A percentile compares a stretch with the other conserved stretches of the same genome.
phyloP scores from a whole-genome alignment of 2,113 vertebrate species.

The Salvator merianae region DNA sequence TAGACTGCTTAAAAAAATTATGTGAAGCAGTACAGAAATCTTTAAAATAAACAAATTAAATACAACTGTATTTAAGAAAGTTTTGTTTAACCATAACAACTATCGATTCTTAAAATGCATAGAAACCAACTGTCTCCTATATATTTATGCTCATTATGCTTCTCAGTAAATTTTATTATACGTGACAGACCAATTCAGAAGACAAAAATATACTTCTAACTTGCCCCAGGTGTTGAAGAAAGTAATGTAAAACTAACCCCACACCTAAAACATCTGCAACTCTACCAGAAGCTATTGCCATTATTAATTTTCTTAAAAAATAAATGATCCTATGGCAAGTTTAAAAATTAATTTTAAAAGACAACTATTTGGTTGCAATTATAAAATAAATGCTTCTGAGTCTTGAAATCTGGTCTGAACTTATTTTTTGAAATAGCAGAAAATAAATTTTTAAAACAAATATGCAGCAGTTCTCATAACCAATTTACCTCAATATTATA shows the following conservation, averaged over 20 bases:
- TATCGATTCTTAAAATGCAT: too few species aligned
- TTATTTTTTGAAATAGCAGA: not conserved
- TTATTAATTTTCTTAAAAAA: not conserved
- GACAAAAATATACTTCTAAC: not conserved
- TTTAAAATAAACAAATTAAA: too few species aligned
- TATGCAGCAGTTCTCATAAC: not conserved
- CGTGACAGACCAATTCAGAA: not conserved
- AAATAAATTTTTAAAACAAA: not conserved
- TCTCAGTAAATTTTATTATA: not conserved
- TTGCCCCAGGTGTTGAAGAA: not conserved
- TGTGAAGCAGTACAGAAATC: too few species aligned
- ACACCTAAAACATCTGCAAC: not conserved
- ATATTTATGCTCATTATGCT: not conserved
- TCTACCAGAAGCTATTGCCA: not conserved
- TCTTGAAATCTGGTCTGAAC: not conserved
- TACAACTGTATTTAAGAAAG: too few species aligned
- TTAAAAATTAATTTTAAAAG: not conserved
- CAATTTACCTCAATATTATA: conserved; percentile 63
- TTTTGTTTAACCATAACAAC: too few species aligned
- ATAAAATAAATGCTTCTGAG: not conserved
- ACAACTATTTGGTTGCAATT: not conserved
- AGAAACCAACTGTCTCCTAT: too few species aligned
- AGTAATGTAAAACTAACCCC: not conserved
- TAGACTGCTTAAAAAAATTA: too few species aligned
- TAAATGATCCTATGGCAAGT: not conserved